Evolutionary conservation across 2,113 vertebrate genomes (phyloP).

Genomic region (Zootoca vivipara): DNA sequence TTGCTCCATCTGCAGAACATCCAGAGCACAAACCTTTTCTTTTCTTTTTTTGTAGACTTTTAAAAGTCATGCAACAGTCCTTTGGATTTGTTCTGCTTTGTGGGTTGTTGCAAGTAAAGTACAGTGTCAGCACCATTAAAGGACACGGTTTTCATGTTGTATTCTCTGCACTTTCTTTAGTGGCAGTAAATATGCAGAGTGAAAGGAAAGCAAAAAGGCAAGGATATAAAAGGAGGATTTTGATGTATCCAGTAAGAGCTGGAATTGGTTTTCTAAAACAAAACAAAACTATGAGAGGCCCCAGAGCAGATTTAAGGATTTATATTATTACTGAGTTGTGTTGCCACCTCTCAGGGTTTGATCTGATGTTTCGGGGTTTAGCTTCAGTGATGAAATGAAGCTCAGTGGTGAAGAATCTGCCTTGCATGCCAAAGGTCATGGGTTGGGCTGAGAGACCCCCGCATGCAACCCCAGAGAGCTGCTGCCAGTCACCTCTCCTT

Average conservation of each 20-base stretch:
- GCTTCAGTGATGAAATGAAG: not conserved
- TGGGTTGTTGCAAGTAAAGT: slow-evolving; percentile 55
- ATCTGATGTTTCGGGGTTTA: not conserved
- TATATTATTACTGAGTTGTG: too few relatives aligned
- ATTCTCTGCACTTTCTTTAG: slow-evolving; percentile 25
- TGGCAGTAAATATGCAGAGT: slow-evolving; percentile 43
- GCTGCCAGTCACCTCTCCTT: too few relatives aligned
- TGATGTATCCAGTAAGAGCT: slow-evolving; percentile 36
- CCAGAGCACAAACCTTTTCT: slow-evolving; percentile 50
- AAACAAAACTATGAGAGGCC: not conserved
- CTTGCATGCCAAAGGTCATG: too few relatives aligned
- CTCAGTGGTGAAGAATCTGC: not conserved
- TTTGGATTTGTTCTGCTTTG: slow-evolving; percentile 62
- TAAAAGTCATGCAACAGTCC: slow-evolving; percentile 33
- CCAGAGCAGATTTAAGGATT: not conserved
- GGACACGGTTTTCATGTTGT: slow-evolving; percentile 13
- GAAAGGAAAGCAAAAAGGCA: slow-evolving; percentile 39
- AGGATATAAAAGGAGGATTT: slow-evolving; percentile 27
- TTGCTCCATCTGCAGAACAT: slow-evolving; percentile 45
- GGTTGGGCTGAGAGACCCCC: too few relatives aligned
- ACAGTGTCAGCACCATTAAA: slow-evolving; percentile 64
- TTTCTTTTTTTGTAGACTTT: slow-evolving; percentile 48
- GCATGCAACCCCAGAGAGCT: too few relatives aligned
- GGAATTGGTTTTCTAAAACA: not conserved
- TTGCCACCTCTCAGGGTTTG: not conserved